These are phyloP conservation scores for Beris chalybata DNA, from an alignment of 2,888 invertebrate species.

Conservation along the genomic window DNA sequence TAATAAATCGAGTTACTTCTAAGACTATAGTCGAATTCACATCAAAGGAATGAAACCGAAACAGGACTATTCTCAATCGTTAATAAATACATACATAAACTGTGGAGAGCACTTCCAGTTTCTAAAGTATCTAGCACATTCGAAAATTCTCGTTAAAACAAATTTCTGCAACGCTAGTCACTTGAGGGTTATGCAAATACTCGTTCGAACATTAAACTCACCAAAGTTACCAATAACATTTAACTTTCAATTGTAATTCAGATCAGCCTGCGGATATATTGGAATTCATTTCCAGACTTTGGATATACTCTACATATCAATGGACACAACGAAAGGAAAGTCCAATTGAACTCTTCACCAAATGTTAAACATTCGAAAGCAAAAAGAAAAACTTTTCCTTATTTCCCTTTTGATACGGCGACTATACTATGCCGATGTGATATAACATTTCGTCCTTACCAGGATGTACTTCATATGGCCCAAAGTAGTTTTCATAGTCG, in stretches of 20 bases:
- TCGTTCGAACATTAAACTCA: conserved; percentile 36
- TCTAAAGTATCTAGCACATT: conserved; percentile 55
- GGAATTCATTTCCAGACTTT: conserved; percentile 42
- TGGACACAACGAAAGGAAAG: conserved; percentile 33
- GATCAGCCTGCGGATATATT: conserved; percentile 40
- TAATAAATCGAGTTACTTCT: too few species aligned
- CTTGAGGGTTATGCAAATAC: conserved; percentile 36
- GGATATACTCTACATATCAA: conserved; percentile 31
- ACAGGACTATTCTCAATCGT: too few species aligned
- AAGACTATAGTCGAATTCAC: too few species aligned
- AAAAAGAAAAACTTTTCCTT: conserved; percentile 39
- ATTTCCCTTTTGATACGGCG: conserved; percentile 31
- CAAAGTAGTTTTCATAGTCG: too few species aligned
- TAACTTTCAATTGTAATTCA: conserved; percentile 46
- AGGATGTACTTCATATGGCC: too few species aligned
- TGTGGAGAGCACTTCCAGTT: too few species aligned
- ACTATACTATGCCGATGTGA: neutral
- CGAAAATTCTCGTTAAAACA: conserved; percentile 59
- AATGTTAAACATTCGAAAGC: conserved; percentile 37
- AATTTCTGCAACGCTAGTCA: conserved; percentile 5
- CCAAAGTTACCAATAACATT: conserved; percentile 44
- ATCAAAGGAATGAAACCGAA: too few species aligned
- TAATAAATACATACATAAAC: too few species aligned
- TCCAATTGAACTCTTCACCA: conserved; percentile 38
- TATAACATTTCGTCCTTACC: too few species aligned